Evolutionary conservation across 1,140 invertebrate species (phyloP), one percentile per base, ranked within the genome.

Genomic region (Phthorimaea operculella): DNA sequence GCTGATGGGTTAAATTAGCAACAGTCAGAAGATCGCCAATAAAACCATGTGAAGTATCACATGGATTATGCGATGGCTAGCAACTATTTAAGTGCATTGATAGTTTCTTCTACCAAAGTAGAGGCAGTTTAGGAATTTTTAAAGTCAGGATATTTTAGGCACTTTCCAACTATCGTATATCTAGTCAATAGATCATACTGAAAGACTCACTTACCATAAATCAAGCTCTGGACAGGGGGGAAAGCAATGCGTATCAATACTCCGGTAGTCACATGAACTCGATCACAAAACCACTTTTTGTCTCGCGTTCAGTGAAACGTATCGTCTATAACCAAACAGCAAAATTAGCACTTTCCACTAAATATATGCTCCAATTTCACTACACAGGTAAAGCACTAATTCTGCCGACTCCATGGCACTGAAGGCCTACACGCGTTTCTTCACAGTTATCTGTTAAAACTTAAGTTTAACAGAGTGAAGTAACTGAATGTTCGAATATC

Each of bases 391-490:
- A 54, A 74, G 70, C 79, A 85, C 73, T 68, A 59, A 68, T 63
- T 71, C 70, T 69, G 72, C 72, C 65, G 65, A 73, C 68, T 70
- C 63, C 77, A 74, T 67, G 71, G 64, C 72, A 74, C 72, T 70
- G 67, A 71, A 76, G 75, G 73, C 65, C 74, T 70, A 70, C 70
- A 79, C 79, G 76, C 75, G 76, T 79, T 81, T 74, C 76, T 73
- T 84, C 78, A 80, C 73, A 80, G 74, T 79, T 70, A 76, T 76
- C 72, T 75, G 74, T 76, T 77, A 81, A n/a, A 79, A 68, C 67
- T 64, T 58, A 58, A 73, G 61, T 73, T 70, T 78, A 82, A 81
- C 73, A 76, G 70, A 58, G 62, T 70, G 74, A 81, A 75, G 78
- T 67, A 76, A 76, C 72, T 62, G 72, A 72, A 70, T 69, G 70